phyloP scores from a whole-genome alignment of 2,797 vertebrate genomes.

The Threskiornis aethiopicus region DNA sequence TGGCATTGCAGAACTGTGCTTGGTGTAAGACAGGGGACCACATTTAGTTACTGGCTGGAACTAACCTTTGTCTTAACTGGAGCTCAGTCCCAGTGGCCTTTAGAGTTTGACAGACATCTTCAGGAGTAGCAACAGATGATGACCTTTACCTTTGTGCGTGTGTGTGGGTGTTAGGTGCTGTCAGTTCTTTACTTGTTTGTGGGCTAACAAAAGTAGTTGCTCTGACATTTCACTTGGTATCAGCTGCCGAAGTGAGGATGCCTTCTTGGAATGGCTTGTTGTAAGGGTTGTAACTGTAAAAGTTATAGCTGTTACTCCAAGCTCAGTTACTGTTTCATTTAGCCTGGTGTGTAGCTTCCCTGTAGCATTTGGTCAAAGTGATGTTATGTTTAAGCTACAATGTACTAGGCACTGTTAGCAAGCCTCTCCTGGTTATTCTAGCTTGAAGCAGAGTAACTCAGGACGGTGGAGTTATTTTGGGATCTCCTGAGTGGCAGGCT shows the following conservation, averaged over 20 bases:
- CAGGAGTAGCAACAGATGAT: not conserved
- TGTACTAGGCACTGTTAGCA: not conserved
- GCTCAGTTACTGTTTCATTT: not conserved
- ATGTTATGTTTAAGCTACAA: not conserved
- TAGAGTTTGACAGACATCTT: not conserved
- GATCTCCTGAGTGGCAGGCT: conserved; percentile 9
- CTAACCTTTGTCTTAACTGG: not conserved
- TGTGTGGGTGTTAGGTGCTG: not conserved
- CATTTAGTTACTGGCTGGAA: not conserved
- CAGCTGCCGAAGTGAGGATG: not conserved
- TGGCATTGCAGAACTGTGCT: not conserved
- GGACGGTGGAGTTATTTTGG: conserved; percentile 34
- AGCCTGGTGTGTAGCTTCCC: not conserved
- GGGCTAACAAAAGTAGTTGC: not conserved
- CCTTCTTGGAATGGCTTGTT: not conserved
- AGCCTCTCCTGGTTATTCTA: conserved; percentile 2
- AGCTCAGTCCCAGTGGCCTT: not conserved
- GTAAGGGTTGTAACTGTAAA: not conserved
- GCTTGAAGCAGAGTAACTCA: not conserved
- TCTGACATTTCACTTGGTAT: not conserved
- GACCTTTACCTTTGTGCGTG: not conserved
- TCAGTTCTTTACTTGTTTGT: not conserved
- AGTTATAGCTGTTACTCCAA: not conserved
- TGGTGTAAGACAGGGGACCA: not conserved
- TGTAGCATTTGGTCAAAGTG: not conserved